These are phyloP conservation scores for Leptestheria dahalacensis DNA, from an alignment of 1,140 invertebrate species.

Conservation along the genomic window DNA sequence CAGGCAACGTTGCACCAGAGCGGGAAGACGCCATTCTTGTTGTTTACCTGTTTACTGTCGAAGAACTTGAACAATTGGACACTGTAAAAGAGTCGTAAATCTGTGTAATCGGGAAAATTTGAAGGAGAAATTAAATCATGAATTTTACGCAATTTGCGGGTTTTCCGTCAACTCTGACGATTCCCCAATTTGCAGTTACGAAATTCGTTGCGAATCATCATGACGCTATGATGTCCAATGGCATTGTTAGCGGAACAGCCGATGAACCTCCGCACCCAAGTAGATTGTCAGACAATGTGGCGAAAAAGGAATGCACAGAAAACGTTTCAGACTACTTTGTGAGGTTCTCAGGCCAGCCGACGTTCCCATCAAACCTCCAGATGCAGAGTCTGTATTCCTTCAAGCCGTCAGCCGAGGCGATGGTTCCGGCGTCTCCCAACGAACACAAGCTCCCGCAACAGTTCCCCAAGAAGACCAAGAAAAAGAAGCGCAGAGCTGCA, in stretches of 20 bases:
- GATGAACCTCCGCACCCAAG: background rate
- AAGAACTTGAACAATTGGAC: background rate
- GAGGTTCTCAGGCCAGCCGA: slow-evolving; percentile 2
- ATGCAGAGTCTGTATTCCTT: slow-evolving; percentile 26
- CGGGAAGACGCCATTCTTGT: background rate
- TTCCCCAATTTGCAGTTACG: slow-evolving; percentile 33
- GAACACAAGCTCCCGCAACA: slow-evolving; percentile 26
- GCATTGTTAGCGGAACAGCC: background rate
- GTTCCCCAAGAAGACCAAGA: slow-evolving; percentile 26
- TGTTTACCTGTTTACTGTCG: background rate
- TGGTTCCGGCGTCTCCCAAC: no score
- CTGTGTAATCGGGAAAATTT: no score
- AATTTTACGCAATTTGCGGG: slow-evolving; percentile 48
- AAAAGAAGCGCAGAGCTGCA: slow-evolving; percentile 32
- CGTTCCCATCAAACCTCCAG: slow-evolving; percentile 5
- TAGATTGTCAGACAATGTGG: background rate
- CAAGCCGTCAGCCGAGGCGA: slow-evolving; percentile 28
- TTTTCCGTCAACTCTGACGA: slow-evolving; percentile 43
- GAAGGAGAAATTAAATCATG: no score
- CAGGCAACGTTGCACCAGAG: background rate
- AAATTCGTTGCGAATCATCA: slow-evolving; percentile 18
- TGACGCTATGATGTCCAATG: slow-evolving; percentile 11
- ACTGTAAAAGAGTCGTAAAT: no score
- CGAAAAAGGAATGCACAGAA: background rate
- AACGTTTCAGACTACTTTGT: slow-evolving; percentile 4